Evolutionary conservation across 1,140 invertebrate genomes (phyloP).

Genomic region (Eumaeus atala): DNA sequence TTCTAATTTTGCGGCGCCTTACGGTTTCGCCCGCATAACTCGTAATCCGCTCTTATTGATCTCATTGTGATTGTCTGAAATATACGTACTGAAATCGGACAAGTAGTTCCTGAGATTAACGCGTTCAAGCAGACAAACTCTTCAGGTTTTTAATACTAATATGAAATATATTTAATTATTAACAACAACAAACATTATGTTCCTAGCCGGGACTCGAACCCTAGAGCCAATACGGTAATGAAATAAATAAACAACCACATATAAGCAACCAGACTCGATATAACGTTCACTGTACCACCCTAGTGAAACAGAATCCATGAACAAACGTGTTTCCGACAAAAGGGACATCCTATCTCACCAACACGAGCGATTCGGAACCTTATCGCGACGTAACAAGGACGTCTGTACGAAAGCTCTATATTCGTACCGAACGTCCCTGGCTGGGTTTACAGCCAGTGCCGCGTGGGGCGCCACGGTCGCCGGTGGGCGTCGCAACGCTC

Average conservation of each 20-base stretch:
- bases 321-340: slow-evolving; percentile 55
- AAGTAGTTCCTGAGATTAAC: no score
- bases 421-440: slow-evolving; percentile 13
- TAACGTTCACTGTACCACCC: slow-evolving; percentile 48
- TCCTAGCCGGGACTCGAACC: neutral
- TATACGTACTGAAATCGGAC: no score
- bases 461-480: slow-evolving; percentile 59
- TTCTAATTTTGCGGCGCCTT: no score
- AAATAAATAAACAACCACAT: no score
- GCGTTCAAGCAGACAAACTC: no score
- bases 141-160: no score
- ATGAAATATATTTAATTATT: no score
- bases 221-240: slow-evolving; percentile 20
- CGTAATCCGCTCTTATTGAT: no score
- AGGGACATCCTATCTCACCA: slow-evolving; percentile 53
- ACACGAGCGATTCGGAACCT: slow-evolving; percentile 23
- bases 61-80: no score
- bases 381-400: slow-evolving; percentile 31
- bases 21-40: no score
- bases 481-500: slow-evolving; percentile 61
- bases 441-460: slow-evolving; percentile 59
- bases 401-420: slow-evolving; percentile 24
- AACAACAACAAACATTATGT: no score
- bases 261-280: slow-evolving; percentile 30
- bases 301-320: slow-evolving; percentile 54